phyloP scores from a whole-genome alignment of 2,888 invertebrate genomes.

The Folsomia manolachei region DNA sequence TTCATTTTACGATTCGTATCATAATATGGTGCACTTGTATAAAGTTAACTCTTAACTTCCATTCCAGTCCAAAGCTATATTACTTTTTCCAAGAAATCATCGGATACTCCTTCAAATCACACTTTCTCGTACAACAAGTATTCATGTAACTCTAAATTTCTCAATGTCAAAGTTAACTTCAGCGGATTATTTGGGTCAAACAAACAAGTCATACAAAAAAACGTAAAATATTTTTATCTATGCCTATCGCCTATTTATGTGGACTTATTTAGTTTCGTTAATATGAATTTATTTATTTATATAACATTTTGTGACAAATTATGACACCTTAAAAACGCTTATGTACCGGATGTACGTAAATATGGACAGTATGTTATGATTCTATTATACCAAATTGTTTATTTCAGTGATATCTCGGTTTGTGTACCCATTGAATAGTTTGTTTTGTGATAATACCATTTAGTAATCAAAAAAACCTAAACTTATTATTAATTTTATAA shows the following conservation, averaged over 20 bases:
- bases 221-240: not conserved
- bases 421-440: not conserved
- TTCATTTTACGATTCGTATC: too few relatives aligned
- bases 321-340: not conserved
- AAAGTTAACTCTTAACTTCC: not conserved
- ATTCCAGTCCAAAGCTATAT: not conserved
- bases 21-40: not conserved
- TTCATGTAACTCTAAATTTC: not conserved
- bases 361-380: not conserved
- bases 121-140: not conserved
- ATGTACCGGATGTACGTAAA: not conserved
- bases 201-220: not conserved
- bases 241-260: not conserved
- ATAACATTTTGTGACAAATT: not conserved
- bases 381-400: not conserved
- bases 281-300: not conserved
- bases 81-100: not conserved
- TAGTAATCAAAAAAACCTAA: too few relatives aligned
- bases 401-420: not conserved
- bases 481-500: not conserved
- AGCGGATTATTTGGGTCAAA: not conserved
- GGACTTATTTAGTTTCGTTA: not conserved
- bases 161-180: not conserved
- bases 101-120: not conserved
- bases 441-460: not conserved